A percentile compares a stretch with the other conserved stretches of the same genome.
Evolutionary conservation across 2,888 invertebrate species (phyloP).

Genomic region (Parnassius apollo): DNA sequence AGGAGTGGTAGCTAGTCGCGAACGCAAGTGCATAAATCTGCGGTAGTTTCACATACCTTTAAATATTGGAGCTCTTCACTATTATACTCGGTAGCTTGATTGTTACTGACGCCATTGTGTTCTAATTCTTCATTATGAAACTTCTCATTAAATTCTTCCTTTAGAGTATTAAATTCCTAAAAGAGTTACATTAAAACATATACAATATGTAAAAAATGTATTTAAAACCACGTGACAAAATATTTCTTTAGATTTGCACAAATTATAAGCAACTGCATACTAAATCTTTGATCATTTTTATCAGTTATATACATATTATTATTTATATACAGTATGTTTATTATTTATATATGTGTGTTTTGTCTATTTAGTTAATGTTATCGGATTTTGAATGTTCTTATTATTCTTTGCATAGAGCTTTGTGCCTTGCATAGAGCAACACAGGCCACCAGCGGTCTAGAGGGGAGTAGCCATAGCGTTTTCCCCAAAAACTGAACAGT

Average conservation of each 20-base stretch:
- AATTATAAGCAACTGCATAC: constrained; percentile 1
- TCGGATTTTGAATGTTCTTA: background rate
- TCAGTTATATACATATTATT: too few species aligned
- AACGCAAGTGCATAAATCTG: too few species aligned
- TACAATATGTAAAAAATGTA: background rate
- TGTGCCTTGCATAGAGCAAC: too few species aligned
- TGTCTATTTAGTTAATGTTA: background rate
- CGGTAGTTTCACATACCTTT: constrained; percentile 47
- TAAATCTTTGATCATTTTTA: too few species aligned
- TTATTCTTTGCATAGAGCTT: too few species aligned
- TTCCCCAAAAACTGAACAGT: too few species aligned
- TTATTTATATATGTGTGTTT: background rate
- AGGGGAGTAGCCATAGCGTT: too few species aligned
- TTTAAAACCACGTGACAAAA: background rate
- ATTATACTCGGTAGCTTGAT: constrained; percentile 35
- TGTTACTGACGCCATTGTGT: constrained; percentile 47
- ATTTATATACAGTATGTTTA: too few species aligned
- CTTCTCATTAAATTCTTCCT: constrained; percentile 72
- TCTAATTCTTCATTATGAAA: constrained; percentile 61
- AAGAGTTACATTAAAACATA: constrained; percentile 36
- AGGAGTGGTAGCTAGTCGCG: too few species aligned
- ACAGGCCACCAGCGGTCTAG: too few species aligned
- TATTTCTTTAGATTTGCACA: background rate
- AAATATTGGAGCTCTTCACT: constrained; percentile 56
- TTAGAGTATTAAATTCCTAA: constrained; percentile 67